Evolutionary conservation across 1,140 invertebrate species (phyloP), one percentile per base, ranked within the genome.

Genomic region (Gryllus bimaculatus): DNA sequence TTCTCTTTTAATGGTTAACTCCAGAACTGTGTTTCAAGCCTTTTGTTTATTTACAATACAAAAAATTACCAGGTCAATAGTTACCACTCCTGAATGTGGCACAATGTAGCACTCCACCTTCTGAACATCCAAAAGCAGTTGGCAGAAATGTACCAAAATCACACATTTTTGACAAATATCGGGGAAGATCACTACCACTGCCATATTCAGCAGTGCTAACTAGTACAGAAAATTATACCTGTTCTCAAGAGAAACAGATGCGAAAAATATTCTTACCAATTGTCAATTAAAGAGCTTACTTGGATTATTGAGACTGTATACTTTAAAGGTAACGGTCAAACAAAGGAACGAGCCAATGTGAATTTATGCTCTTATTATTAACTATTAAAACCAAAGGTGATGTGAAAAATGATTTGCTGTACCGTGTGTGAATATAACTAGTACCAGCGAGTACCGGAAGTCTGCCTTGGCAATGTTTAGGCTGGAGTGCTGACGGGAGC

Each of bases 341-440:
- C 54, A 66, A 48, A 18, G 47, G 76, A 47, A 77, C 39, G 76
- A 77, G 76, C 76, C 76, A 77, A 77, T 20, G 48, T 7, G 26
- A 76, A 76, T 47, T 76, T 47, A 39, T 66, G 74, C n/a, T 76
- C 78, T 79, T 66, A 73, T 47, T 77, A 76, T 76, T 74, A 81
- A 79, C 54, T 80, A 76, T 81, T 66, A 81, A 75, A 79, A 79
- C 48, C 74, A 78, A 81, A 79, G 75, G 21, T 75, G 78, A 79
- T 79, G 79, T 78, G 78, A 78, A 76, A 76, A 79, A 79, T 77
- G 47, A 48, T 75, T 78, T 80, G 77, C 80, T 80, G 74, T 80
- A 80, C 80, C 80, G 80, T 80, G 75, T 78, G 77, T 78, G 80
- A 78, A 80, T 77, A 80, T 74, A 80, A 80, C 77, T 80, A 80